Base-by-base conservation (phyloP, 2,797 vertebrate genomes). In the Heteromormyrus szaboi region DNA sequence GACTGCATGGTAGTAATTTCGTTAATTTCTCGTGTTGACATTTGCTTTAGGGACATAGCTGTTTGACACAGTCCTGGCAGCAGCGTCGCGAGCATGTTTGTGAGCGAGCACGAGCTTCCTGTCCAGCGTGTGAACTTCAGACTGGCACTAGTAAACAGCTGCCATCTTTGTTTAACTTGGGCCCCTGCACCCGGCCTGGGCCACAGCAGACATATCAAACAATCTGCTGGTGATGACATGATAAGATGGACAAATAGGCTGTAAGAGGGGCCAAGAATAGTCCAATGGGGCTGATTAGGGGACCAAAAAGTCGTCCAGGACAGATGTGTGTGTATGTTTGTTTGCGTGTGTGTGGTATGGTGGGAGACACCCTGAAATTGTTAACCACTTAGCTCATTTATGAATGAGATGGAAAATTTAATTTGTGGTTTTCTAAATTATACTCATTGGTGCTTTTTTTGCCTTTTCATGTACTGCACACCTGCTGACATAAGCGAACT, bases 1-100 rank as follows among this genome's bases (percentile, higher is more conserved):
- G 22, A 87, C 50, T 87, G 91, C 51, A 92, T 92, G 92, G 89
- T 88, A 92, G 91, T 91, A 87, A 92, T 92, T 92, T 92, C 85
- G 87, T 88, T 89, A 81, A 88, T 89, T 89, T 87, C 56, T 87
- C 37, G 33, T 90, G 87, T 90, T 90, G 90, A 90, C 89, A 88
- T 90, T 88, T 87, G 89, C 68, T 87, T 62, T 86, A 89, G 89
- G 89, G 87, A 89, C 89, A 88, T 79, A 25, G 87, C 50, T 48
- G 88, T 84, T 54, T 87, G 89, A 88, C 87, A 86, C 11, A 79
- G 76, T 76, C 12, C 79, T 86, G 88, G 88, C 62, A 79, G 84
- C 14, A 11, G 33, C 2, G 29, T 53, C 59, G 17, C 44, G 14
- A 37, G 84, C 54, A 14, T 79, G 85, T 56, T 87, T 76, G 88